Evolutionary conservation across 53 echinoderm and acorn worm genomes (phyloP).

Genomic region (Paracentrotus lividus): DNA sequence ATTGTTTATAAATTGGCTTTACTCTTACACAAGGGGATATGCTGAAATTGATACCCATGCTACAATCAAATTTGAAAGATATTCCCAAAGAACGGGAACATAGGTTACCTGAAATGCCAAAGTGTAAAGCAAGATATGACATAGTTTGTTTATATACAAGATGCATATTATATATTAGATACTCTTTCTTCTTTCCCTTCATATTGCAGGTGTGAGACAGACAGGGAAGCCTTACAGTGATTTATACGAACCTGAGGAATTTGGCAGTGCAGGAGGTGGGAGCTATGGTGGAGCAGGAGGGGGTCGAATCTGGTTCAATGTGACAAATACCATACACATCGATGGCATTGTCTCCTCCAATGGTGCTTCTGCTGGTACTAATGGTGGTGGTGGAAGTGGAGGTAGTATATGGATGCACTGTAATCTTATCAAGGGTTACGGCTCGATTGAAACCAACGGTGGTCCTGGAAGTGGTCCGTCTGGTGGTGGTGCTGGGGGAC

Average conservation of each 20-base stretch:
- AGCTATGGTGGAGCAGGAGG: constrained; percentile 85
- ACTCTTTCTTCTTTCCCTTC: background rate
- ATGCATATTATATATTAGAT: too few relatives aligned
- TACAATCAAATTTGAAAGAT: too few relatives aligned
- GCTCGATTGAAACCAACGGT: constrained; percentile 86
- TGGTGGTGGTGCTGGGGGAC: constrained; percentile 92
- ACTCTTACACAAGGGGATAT: too few relatives aligned
- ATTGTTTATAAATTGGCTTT: too few relatives aligned
- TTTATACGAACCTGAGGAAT: constrained; percentile 91
- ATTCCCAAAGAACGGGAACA: too few relatives aligned
- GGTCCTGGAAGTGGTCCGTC: constrained; percentile 76
- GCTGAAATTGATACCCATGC: too few relatives aligned
- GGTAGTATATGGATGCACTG: constrained; percentile 99
- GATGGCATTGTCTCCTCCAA: constrained; percentile 91
- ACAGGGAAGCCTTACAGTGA: constrained; percentile 92
- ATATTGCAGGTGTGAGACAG: constrained; percentile 72
- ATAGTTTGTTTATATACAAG: too few relatives aligned
- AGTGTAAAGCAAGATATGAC: too few relatives aligned
- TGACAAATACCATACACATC: constrained; percentile 88
- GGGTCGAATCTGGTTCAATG: constrained; percentile 95
- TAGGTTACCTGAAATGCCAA: too few relatives aligned
- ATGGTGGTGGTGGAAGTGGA: constrained; percentile 85
- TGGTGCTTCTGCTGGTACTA: constrained; percentile 70
- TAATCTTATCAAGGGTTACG: constrained; percentile 89
- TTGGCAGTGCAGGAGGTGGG: constrained; percentile 95